phyloP scores from a whole-genome alignment of 2,797 vertebrate species.

The Pterois miles region DNA sequence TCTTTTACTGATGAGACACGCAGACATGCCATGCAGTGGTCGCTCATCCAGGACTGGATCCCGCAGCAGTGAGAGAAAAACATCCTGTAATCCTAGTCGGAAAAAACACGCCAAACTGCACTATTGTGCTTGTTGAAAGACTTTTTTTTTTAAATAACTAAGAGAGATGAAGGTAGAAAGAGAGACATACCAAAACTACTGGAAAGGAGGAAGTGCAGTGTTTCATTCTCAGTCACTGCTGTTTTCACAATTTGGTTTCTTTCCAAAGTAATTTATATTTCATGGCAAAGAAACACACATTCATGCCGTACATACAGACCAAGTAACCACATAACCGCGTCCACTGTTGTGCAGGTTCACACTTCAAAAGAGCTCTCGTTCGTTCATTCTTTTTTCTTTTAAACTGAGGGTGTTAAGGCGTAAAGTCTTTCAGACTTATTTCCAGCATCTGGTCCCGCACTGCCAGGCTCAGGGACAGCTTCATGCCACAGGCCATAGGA shows the following conservation, averaged over 20 bases:
- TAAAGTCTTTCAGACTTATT: no score
- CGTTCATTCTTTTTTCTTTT: no score
- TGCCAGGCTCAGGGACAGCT: no score
- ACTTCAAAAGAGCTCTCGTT: no score
- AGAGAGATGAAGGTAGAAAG: slow-evolving; percentile 5
- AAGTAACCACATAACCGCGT: neutral
- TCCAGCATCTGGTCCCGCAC: no score
- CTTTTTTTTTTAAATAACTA: slow-evolving; percentile 9
- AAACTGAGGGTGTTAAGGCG: no score
- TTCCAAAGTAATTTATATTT: neutral
- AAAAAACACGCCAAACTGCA: slow-evolving; percentile 13
- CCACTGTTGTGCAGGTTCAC: no score
- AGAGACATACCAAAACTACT: neutral
- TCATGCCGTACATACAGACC: neutral
- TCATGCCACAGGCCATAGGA: no score
- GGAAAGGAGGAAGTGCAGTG: neutral
- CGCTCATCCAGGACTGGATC: slow-evolving; percentile 10
- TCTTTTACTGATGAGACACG: slow-evolving; percentile 41
- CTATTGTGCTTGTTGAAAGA: slow-evolving; percentile 6
- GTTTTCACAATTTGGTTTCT: neutral
- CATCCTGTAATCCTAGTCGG: slow-evolving; percentile 32
- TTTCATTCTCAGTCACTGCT: neutral
- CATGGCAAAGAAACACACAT: neutral
- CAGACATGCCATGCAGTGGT: neutral
- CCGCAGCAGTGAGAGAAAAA: slow-evolving; percentile 19